Evolutionary conservation across 2,888 invertebrate genomes (phyloP).

Genomic region (Corbicula japonica): DNA sequence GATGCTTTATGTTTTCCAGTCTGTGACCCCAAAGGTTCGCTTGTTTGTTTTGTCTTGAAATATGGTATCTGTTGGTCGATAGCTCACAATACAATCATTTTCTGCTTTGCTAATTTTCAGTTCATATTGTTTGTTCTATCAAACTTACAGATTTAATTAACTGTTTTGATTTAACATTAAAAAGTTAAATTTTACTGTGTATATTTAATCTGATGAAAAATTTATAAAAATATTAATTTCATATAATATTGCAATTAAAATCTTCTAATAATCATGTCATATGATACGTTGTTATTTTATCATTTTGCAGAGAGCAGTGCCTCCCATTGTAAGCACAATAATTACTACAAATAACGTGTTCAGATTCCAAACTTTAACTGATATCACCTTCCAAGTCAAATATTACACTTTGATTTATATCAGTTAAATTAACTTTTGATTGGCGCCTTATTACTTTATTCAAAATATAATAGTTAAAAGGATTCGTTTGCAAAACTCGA

Average conservation of each 20-base stretch:
- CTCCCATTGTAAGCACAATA: neutral
- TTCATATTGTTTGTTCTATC: no score
- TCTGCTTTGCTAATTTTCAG: no score
- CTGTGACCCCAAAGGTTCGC: no score
- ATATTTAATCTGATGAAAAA: conserved; percentile 3
- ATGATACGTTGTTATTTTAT: conserved; percentile 16
- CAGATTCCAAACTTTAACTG: conserved; percentile 10
- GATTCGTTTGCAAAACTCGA: no score
- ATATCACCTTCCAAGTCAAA: conserved; percentile 17
- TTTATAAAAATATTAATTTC: conserved; percentile 15
- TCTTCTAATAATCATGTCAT: conserved; percentile 25
- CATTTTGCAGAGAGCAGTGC: conserved; percentile 2
- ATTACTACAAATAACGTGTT: conserved; percentile 9
- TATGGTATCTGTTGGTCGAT: no score
- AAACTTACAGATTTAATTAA: no score
- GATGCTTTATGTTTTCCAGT: no score
- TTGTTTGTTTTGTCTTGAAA: no score
- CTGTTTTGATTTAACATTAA: no score
- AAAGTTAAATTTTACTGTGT: no score
- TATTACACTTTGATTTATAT: conserved; percentile 30
- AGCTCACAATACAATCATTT: no score
- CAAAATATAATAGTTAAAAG: no score
- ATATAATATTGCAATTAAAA: neutral
- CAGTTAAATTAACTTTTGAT: conserved; percentile 40
- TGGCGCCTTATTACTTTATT: conserved; percentile 26